Evolutionary conservation across 92 coral and sea anemone genomes (phyloP).

Genomic region (Parazoanthus swiftii): DNA sequence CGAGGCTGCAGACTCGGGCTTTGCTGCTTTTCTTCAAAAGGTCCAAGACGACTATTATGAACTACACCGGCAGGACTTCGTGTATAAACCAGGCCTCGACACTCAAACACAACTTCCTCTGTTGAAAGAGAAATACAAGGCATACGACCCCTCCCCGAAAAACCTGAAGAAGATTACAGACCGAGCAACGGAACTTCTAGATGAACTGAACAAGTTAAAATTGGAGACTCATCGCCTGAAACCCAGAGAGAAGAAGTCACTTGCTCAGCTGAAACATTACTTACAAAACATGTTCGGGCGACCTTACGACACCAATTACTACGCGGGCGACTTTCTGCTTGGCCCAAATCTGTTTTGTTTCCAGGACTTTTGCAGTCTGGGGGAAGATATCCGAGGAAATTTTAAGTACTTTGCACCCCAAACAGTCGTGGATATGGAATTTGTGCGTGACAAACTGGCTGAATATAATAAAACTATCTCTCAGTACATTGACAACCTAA

Average conservation of each 20-base stretch:
- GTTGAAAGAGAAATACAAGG: constrained; percentile 33
- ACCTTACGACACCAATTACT: constrained; percentile 76
- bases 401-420: constrained; percentile 49
- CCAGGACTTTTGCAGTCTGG: constrained; percentile 58
- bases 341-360: constrained; percentile 81
- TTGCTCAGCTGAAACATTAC: constrained; percentile 69
- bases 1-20: too few relatives aligned
- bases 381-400: constrained; percentile 4
- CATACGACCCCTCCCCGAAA: constrained; percentile 54
- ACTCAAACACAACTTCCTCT: constrained; percentile 17
- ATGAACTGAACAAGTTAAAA: constrained; percentile 32
- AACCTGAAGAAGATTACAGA: constrained; percentile 58
- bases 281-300: constrained; percentile 55
- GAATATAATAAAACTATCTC: constrained; percentile 40
- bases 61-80: constrained; percentile 40
- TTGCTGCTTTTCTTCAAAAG: too few relatives aligned
- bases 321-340: constrained; percentile 71
- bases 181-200: constrained; percentile 40
- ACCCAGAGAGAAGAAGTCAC: constrained; percentile 75
- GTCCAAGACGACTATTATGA: neutral
- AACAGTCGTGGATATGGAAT: constrained; percentile 43
- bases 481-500: constrained; percentile 63
- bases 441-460: constrained; percentile 46
- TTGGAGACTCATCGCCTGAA: constrained; percentile 33
- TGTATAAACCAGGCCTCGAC: constrained; percentile 21